These are phyloP conservation scores for Tortricodes alternella DNA, from an alignment of 2,888 invertebrate genomes.

Conservation along the genomic window DNA sequence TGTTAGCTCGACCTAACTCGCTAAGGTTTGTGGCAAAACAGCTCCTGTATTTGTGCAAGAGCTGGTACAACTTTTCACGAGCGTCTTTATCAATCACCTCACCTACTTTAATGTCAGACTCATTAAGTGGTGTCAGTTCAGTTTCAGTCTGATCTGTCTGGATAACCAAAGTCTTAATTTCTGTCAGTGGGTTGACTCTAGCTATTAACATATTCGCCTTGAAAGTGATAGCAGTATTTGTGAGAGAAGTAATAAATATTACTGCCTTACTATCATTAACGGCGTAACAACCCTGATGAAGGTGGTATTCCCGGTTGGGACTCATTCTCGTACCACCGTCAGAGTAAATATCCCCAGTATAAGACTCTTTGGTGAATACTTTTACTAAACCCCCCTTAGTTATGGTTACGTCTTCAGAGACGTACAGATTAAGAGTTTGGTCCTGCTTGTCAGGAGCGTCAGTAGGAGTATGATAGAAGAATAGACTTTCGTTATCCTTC, in stretches of 20 bases:
- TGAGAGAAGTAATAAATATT: background rate
- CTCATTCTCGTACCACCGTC: background rate
- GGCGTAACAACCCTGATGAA: conserved; percentile 20
- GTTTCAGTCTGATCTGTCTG: background rate
- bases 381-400: background rate
- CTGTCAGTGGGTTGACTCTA: background rate
- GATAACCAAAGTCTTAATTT: background rate
- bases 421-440: background rate
- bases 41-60: background rate
- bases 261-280: conserved; percentile 7
- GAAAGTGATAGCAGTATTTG: background rate
- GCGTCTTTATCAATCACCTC: background rate
- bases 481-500: conserved; percentile 18
- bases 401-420: background rate
- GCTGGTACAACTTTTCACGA: background rate
- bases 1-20: conserved; percentile 5
- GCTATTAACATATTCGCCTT: background rate
- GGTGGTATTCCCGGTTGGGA: conserved; percentile 15
- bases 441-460: background rate
- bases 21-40: background rate
- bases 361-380: background rate
- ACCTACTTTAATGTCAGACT: background rate
- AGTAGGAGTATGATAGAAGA: conserved; percentile 10
- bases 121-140: background rate
- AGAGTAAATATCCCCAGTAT: conserved; percentile 17